A percentile compares a stretch with the other conserved stretches of the same genome.
Evolutionary conservation across 2,797 vertebrate species (phyloP).

Genomic region (Sebastes iracundus): DNA sequence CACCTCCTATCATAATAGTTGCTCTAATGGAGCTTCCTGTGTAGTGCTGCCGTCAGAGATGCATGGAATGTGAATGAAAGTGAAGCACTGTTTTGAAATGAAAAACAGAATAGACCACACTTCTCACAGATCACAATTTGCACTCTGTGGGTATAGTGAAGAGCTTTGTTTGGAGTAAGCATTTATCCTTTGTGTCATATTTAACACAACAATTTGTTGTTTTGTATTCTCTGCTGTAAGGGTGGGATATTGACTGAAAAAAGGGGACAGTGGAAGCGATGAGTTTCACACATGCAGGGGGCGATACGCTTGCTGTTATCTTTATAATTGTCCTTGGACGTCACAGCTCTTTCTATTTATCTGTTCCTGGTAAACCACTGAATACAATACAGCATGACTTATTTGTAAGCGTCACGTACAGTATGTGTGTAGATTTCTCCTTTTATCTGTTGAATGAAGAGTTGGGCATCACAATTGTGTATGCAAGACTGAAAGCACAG

Average conservation of each 20-base stretch:
- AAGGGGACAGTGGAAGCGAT: background rate
- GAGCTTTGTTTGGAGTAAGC: background rate
- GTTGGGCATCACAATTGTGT: background rate
- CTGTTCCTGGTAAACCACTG: background rate
- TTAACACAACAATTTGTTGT: background rate
- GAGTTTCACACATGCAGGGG: background rate
- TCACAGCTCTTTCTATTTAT: background rate
- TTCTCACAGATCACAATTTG: background rate
- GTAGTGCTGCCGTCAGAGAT: background rate
- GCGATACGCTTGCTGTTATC: background rate
- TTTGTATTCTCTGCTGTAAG: background rate
- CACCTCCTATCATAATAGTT: conserved; percentile 20
- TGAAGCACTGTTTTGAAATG: conserved; percentile 3
- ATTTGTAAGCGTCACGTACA: background rate
- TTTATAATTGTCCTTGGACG: background rate
- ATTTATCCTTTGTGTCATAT: background rate
- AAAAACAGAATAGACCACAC: background rate
- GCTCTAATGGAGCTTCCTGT: conserved; percentile 24
- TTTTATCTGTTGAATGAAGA: background rate
- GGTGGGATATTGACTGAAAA: background rate
- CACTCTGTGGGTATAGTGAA: background rate
- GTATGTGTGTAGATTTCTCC: background rate
- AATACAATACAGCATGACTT: background rate
- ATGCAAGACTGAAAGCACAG: background rate
- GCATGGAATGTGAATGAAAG: conserved; percentile 15